A percentile compares a stretch with the other conserved stretches of the same genome.
phyloP scores from a whole-genome alignment of 1,140 invertebrate species.

The Pomacea maculata region DNA sequence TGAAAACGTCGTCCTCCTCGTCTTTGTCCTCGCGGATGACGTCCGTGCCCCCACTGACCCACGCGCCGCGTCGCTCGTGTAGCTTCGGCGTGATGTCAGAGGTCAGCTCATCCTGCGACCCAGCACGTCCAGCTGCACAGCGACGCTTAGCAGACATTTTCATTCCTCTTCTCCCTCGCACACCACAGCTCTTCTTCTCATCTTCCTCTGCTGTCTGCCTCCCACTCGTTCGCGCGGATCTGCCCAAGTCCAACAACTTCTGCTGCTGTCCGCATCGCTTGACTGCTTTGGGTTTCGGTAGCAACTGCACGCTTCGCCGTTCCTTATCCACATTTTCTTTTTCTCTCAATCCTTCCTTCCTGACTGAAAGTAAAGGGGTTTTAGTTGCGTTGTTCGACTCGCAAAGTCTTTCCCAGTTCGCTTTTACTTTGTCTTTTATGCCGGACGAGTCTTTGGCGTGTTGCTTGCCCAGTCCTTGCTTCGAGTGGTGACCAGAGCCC shows the following conservation, averaged over 20 bases:
- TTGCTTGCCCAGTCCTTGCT: too few species aligned
- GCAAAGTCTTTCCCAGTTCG: slow-evolving; percentile 16
- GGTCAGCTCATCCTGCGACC: not conserved
- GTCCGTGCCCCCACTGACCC: too few species aligned
- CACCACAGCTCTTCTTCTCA: slow-evolving; percentile 15
- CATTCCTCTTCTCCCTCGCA: slow-evolving; percentile 7
- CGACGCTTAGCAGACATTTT: slow-evolving; percentile 7
- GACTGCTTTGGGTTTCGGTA: not conserved
- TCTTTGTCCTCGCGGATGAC: too few species aligned
- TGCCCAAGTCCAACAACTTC: too few species aligned
- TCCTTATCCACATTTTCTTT: slow-evolving; percentile 1
- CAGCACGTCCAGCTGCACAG: not conserved
- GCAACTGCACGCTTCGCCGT: not conserved
- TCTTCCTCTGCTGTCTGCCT: not conserved
- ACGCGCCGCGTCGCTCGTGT: too few species aligned
- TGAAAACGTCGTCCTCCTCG: too few species aligned
- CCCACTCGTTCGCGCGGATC: too few species aligned
- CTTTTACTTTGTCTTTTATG: not conserved
- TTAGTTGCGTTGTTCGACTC: not conserved
- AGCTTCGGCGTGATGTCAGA: too few species aligned
- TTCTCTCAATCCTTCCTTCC: not conserved
- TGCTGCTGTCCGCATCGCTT: not conserved
- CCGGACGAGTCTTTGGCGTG: too few species aligned
- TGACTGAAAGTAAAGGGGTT: not conserved
- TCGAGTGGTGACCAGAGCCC: too few species aligned